Evolutionary conservation across 2,113 vertebrate genomes (phyloP).

Genomic region (Guaruba guarouba): DNA sequence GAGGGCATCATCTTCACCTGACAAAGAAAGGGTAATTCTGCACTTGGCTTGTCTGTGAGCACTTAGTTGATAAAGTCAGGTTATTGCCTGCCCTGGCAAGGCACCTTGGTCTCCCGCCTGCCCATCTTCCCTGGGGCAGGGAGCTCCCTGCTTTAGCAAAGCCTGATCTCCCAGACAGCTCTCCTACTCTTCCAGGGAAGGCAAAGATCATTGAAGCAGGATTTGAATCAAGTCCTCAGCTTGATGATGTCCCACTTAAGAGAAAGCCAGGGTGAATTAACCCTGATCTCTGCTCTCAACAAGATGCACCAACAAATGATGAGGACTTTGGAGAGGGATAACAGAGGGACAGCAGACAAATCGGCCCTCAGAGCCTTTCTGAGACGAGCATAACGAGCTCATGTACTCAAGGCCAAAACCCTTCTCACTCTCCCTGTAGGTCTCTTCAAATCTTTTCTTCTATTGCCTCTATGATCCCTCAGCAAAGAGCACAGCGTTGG

Average conservation of each 20-base stretch:
- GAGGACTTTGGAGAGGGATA: conserved; percentile 22
- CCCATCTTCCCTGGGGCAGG: neutral
- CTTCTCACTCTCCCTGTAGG: neutral
- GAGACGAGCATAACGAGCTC: neutral
- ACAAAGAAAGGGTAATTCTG: neutral
- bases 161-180: neutral
- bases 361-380: neutral
- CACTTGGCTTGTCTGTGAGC: neutral
- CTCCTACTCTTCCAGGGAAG: neutral
- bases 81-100: neutral
- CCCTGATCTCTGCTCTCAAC: conserved; percentile 29
- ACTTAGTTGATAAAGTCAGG: neutral
- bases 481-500: neutral
- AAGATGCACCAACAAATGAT: neutral
- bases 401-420: neutral
- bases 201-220: conserved; percentile 41
- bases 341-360: neutral
- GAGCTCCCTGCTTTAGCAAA: neutral
- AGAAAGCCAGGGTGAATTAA: conserved; percentile 43
- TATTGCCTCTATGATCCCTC: neutral
- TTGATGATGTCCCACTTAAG: conserved; percentile 39
- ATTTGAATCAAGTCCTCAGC: conserved; percentile 35
- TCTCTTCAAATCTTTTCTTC: neutral
- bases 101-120: neutral
- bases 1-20: neutral